phyloP scores from a whole-genome alignment of 2,797 vertebrate species.

The Gastrophryne carolinensis region DNA sequence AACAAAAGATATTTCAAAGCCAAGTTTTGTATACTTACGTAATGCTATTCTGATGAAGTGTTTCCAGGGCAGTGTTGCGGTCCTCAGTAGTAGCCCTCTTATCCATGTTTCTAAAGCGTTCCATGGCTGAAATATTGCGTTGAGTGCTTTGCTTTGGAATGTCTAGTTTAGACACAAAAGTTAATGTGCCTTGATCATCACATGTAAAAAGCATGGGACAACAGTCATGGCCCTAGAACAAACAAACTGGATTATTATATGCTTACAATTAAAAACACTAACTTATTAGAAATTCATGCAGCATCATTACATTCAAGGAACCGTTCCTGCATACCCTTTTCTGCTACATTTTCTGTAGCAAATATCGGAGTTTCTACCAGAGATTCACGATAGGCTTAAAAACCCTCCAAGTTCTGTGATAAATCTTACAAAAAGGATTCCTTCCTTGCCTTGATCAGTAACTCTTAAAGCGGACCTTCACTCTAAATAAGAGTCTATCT shows the following conservation, averaged over 20 bases:
- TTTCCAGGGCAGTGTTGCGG: slow-evolving; percentile 90
- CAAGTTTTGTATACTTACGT: slow-evolving; percentile 83
- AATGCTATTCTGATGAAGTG: slow-evolving; percentile 95
- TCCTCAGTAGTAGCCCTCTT: slow-evolving; percentile 96
- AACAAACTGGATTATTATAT: not conserved
- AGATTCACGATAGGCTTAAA: no score
- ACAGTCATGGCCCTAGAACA: slow-evolving; percentile 90
- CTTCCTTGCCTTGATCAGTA: no score
- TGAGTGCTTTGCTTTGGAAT: slow-evolving; percentile 97
- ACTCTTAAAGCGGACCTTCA: no score
- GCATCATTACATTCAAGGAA: no score
- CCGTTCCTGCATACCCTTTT: no score
- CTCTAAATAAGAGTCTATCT: no score
- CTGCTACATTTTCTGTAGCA: no score
- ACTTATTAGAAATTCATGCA: no score
- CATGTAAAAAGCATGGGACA: slow-evolving; percentile 97
- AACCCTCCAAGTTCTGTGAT: no score
- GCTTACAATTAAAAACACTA: not conserved
- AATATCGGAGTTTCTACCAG: no score
- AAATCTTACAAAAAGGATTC: no score
- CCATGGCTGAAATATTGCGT: slow-evolving; percentile 97
- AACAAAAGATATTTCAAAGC: no score
- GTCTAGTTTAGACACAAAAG: slow-evolving; percentile 93
- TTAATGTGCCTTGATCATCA: slow-evolving; percentile 87
- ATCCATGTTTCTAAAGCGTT: slow-evolving; percentile 98